Evolutionary conservation across 2,113 vertebrate genomes (phyloP), one percentile per base, ranked within the genome.

Genomic region (Bubalus kerabau): DNA sequence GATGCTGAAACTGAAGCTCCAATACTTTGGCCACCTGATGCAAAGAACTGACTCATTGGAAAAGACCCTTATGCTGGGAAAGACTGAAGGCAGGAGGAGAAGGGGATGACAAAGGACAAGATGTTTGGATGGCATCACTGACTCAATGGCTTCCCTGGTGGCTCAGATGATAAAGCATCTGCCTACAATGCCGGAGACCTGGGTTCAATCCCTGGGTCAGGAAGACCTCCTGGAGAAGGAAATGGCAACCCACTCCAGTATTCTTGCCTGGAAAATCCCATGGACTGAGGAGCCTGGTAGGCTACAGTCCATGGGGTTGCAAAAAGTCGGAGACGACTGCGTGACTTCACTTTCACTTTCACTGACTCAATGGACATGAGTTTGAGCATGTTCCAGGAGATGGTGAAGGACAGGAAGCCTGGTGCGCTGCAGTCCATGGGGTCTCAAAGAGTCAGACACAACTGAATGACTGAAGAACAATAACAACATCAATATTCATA

Each of bases 111-210:
- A 71, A 32, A 67, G 64, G 64, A 36, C 16, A 9, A 71, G n/a
- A 36, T 23, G n/a, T 10, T 11, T 71, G 64, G 64, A 36, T 71
- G n/a, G 64, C n/a, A 71, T 36, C 17, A 71, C n/a, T 36, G 64
- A 71, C 17, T n/a, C 32, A 23, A 71, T 36, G 64, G 19, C 48
- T 48, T 48, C 11, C 48, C 48, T 48, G 48, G 48, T 48, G 48
- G 48, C 11, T 48, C 48, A 48, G 48, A 48, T 2, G 11, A 11
- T 48, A 48, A 12, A 48, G 48, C 11, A 2, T 48, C 48, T 48
- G 1, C 48, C 48, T 48, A 12, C 11, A 48, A 48, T 13, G 48
- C 11, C 0, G 10, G 48, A 48, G 48, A 48, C 0, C 48, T 2
- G 12, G 48, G 48, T 48, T 12, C 48, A 48, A 48, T 13, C 48